These are phyloP conservation scores for Esperia sulphurella DNA, from an alignment of 2,888 invertebrate species.

Conservation along the genomic window DNA sequence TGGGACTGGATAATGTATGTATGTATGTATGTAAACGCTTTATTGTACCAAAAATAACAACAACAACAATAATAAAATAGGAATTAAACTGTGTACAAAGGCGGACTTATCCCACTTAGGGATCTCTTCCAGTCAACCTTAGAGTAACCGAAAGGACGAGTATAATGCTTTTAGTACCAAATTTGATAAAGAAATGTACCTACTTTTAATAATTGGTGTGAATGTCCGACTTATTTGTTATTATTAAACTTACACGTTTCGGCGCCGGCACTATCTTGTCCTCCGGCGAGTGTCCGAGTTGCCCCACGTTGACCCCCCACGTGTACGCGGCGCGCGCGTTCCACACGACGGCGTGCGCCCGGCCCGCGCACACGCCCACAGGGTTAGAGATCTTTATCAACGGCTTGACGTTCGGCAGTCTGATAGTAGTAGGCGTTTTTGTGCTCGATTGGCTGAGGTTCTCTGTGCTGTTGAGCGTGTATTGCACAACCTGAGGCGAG, in stretches of 20 bases:
- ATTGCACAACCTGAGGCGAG: constrained; percentile 57
- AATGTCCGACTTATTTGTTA: too few species aligned
- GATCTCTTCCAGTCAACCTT: too few species aligned
- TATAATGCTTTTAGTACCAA: too few species aligned
- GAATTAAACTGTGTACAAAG: too few species aligned
- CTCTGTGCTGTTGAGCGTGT: constrained; percentile 52
- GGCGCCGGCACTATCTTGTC: constrained; percentile 66
- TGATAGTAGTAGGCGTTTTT: constrained; percentile 53
- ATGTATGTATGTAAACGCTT: too few species aligned
- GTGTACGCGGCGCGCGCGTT: constrained; percentile 82
- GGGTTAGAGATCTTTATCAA: constrained; percentile 53
- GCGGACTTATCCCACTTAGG: too few species aligned
- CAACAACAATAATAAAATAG: too few species aligned
- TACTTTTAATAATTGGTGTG: too few species aligned
- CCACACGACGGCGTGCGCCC: constrained; percentile 86
- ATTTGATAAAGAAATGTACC: too few species aligned
- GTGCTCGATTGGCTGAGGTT: constrained; percentile 51
- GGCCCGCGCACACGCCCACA: constrained; percentile 81
- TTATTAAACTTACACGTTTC: constrained; percentile 52
- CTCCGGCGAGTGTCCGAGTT: constrained; percentile 83
- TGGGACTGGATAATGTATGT: too few species aligned
- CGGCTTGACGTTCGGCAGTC: constrained; percentile 48
- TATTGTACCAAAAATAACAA: too few species aligned
- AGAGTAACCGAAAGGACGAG: too few species aligned
- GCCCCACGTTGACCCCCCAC: constrained; percentile 91